These are phyloP conservation scores for Geodia barretti DNA, from an alignment of 37 sponge, comb jelly and placozoan genomes.

Conservation along the genomic window DNA sequence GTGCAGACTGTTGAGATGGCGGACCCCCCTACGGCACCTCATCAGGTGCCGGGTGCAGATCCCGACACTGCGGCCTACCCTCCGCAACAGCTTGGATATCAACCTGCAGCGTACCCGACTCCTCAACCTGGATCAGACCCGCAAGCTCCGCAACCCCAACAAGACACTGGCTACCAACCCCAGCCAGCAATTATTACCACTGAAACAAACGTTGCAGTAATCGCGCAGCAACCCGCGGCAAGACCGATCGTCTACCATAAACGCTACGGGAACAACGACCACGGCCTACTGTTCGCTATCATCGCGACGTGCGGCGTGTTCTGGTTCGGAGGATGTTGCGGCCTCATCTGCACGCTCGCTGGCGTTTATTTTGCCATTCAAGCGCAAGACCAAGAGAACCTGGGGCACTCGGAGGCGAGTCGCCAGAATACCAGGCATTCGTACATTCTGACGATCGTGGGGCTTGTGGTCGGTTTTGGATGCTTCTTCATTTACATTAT, in stretches of 20 bases:
- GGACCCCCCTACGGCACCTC: not conserved
- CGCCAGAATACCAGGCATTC: not conserved
- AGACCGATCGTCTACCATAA: not conserved
- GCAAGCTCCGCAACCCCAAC: not conserved
- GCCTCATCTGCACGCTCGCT: conserved; percentile 37
- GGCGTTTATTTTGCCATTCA: conserved; percentile 31
- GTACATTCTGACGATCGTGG: not conserved
- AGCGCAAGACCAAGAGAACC: not conserved
- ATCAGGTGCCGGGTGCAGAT: too few species aligned
- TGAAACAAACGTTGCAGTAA: conserved; percentile 18
- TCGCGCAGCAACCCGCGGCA: conserved; percentile 8
- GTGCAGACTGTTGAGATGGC: not conserved
- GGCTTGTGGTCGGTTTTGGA: not conserved
- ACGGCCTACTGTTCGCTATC: conserved; percentile 21
- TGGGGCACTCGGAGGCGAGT: not conserved
- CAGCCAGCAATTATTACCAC: not conserved
- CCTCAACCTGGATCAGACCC: not conserved
- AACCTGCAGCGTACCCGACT: not conserved
- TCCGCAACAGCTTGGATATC: not conserved
- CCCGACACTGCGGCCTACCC: too few species aligned
- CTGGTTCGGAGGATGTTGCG: conserved; percentile 1
- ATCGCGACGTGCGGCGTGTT: not conserved
- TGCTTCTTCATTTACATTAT: not conserved
- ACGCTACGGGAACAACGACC: conserved; percentile 16
- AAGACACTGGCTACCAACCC: not conserved